phyloP scores from a whole-genome alignment of 1,140 invertebrate species.

The Orussus abietinus region DNA sequence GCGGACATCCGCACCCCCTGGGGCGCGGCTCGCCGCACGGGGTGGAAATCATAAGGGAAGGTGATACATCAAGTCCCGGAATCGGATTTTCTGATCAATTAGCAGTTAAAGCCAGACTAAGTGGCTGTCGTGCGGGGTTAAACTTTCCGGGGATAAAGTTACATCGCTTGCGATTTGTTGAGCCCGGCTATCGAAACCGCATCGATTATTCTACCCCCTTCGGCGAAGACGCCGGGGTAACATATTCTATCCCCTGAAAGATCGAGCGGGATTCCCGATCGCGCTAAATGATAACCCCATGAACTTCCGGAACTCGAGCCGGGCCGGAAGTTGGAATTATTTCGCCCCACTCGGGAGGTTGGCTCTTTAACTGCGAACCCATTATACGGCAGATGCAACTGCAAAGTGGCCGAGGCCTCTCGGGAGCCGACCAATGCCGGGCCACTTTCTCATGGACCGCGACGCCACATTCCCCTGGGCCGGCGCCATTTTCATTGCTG shows the following conservation, averaged over 20 bases:
- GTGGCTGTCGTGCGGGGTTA: slow-evolving; percentile 38
- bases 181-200: slow-evolving; percentile 34
- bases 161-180: slow-evolving; percentile 32
- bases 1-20: background rate
- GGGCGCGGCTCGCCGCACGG: background rate
- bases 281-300: too few relatives aligned
- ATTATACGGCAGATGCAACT: too few relatives aligned
- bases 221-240: too few relatives aligned
- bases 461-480: too few relatives aligned
- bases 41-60: slow-evolving; percentile 9
- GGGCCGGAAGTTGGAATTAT: background rate
- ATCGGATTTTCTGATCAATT: slow-evolving; percentile 45
- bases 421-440: too few relatives aligned
- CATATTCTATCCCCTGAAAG: too few relatives aligned
- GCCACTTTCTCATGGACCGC: too few relatives aligned
- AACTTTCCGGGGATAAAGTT: slow-evolving; percentile 32
- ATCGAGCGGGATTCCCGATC: too few relatives aligned
- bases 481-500: too few relatives aligned
- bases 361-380: background rate
- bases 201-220: too few relatives aligned
- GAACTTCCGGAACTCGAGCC: too few relatives aligned
- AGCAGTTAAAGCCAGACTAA: slow-evolving; percentile 44
- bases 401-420: too few relatives aligned
- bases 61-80: slow-evolving; percentile 39
- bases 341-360: background rate